phyloP scores from a whole-genome alignment of 2,888 invertebrate species.

The Eupithecia abbreviata region DNA sequence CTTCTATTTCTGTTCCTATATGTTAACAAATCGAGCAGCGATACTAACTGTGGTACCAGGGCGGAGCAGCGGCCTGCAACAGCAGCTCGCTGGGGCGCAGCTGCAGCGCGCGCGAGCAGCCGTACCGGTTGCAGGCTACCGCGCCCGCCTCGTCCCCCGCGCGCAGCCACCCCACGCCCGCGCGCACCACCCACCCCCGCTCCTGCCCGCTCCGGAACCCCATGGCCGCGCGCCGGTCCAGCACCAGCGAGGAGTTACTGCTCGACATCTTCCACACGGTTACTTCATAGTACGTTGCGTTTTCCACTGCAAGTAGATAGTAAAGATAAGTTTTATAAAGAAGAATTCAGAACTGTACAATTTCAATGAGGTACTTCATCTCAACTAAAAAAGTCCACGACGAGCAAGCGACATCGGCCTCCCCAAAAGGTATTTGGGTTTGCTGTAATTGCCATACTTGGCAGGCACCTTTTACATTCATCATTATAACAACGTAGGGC shows the following conservation, averaged over 20 bases:
- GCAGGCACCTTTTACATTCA: not conserved
- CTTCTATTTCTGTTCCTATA: not conserved
- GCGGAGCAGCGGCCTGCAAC: conserved; percentile 65
- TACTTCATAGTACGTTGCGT: conserved; percentile 78
- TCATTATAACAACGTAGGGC: not conserved
- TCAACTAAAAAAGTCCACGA: not conserved
- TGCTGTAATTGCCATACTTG: not conserved
- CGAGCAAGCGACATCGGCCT: not conserved
- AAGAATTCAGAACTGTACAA: not conserved
- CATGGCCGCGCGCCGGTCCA: conserved; percentile 71
- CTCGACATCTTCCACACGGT: conserved; percentile 77
- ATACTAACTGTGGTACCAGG: conserved; percentile 76
- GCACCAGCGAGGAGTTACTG: conserved; percentile 69
- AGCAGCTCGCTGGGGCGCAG: conserved; percentile 71
- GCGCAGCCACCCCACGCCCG: conserved; percentile 62
- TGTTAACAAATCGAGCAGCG: conserved; percentile 11
- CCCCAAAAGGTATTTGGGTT: not conserved
- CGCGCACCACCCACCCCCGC: conserved; percentile 63
- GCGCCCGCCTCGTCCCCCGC: conserved; percentile 76
- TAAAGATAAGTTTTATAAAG: not conserved
- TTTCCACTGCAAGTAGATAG: conserved; percentile 64
- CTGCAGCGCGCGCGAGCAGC: conserved; percentile 70
- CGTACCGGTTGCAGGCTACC: conserved; percentile 75
- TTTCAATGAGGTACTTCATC: not conserved
- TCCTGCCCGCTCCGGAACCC: conserved; percentile 69